Conservation (phyloP, 2,888 invertebrate genomes). For the Sympetrum striolatum region DNA sequence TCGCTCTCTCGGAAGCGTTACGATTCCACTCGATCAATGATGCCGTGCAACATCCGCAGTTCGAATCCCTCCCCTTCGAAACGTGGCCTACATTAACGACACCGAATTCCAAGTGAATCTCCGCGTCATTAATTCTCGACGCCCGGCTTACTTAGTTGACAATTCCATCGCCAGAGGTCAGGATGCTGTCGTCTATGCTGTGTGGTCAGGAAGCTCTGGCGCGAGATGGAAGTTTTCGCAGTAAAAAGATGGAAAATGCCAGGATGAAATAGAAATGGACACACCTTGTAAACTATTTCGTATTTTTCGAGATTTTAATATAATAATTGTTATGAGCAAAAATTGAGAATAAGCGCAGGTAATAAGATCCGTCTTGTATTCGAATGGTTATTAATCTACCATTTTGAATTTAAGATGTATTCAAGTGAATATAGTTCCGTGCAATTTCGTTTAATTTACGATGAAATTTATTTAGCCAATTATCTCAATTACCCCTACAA, state of each 20-base stretch:
- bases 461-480: no score
- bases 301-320: no score
- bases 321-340: no score
- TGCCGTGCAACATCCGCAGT: constrained; percentile 32
- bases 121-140: constrained; percentile 36
- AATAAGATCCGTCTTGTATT: no score
- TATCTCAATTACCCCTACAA: no score
- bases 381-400: no score
- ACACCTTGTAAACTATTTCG: no score
- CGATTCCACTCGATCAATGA: background rate
- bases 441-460: no score
- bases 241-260: background rate
- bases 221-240: background rate
- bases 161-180: constrained; percentile 43
- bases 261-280: no score
- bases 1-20: background rate
- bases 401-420: no score
- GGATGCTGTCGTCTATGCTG: constrained; percentile 8
- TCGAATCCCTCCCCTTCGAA: background rate
- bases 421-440: no score
- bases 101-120: constrained; percentile 34
- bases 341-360: no score
- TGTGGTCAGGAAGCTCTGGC: background rate
- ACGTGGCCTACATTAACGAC: constrained; percentile 31
- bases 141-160: constrained; percentile 29